Evolutionary conservation across 2,797 vertebrate species (phyloP), one percentile per base, ranked within the genome.

Genomic region (Fistularia tabacaria): DNA sequence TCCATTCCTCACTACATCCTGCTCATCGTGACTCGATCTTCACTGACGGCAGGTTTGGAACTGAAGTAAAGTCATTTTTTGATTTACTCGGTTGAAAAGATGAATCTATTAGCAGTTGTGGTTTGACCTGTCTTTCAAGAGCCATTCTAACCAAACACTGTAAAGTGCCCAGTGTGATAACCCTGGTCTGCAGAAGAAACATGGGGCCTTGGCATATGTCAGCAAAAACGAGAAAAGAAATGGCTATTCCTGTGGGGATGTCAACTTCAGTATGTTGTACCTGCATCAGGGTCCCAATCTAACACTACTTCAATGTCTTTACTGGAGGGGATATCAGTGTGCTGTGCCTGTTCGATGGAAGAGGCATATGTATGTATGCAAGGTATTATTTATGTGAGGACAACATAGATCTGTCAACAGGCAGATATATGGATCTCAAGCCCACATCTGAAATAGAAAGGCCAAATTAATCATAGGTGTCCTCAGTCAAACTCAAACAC

Each of bases 301-400:
- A 65, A 36, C 40, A 62, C 57, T 40, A 58, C 74, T 75, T 88
- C 79, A 89, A 90, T 88, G 89, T 91, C 5, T 90, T 91, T 73
- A 90, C 81, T 72, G 13, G 54, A 62, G 47, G 67, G 62, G 69
- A 71, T 64, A 63, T 74, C 43, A 38, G 64, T 67, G 76, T 74
- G 73, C 70, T 49, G 6, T 15, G 59, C 51, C 50, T 49, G 46
- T 59, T 62, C 52, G 59, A 54, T 58, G 12, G 59, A 25, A 9
- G 39, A n/a, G 14, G 9, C 15, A 6, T 55, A 49, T 61, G 58
- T 48, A 49, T 52, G 41, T 37, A 46, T 65, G 41, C 59, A 62
- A 40, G 39, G 42, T 57, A 44, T 77, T 85, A 85, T 88, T 89
- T 85, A 88, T 87, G 82, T 74, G 69, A 59, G 74, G 76, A 74